Percentiles rank a stretch among this genome's conserved stretches.
These are phyloP conservation scores for Liasis olivaceus DNA, from an alignment of 2,797 vertebrate genomes.

Conservation along the genomic window DNA sequence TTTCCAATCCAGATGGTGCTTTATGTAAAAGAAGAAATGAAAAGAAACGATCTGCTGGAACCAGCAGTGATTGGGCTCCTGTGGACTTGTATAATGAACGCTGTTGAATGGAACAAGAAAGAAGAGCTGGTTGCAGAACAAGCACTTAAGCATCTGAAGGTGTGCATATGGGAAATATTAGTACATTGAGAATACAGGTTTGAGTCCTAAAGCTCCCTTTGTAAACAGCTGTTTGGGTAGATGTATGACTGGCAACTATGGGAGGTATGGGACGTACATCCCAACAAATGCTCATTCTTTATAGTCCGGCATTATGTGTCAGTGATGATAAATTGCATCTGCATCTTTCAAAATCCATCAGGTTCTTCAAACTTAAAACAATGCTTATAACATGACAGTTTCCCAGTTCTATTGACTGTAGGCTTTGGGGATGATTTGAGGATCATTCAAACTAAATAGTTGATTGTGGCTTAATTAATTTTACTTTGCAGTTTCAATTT, in stretches of 20 bases:
- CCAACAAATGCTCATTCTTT: background rate
- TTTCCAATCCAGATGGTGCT: constrained; percentile 80
- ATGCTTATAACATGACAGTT: background rate
- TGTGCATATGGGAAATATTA: constrained; percentile 17
- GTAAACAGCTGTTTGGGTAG: background rate
- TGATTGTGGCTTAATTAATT: background rate
- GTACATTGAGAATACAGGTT: background rate
- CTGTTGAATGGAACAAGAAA: constrained; percentile 94
- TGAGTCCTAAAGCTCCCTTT: background rate
- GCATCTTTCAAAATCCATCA: background rate
- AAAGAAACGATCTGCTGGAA: constrained; percentile 85
- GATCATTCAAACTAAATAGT: background rate
- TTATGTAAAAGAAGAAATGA: constrained; percentile 93
- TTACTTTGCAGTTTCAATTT: background rate
- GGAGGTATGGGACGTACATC: no score
- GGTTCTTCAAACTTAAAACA: background rate
- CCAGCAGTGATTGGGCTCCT: constrained; percentile 88
- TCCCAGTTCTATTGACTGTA: background rate
- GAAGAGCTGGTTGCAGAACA: constrained; percentile 92
- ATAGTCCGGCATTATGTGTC: background rate
- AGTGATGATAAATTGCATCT: background rate
- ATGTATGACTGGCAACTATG: background rate
- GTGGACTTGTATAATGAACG: constrained; percentile 91
- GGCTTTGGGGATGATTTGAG: background rate
- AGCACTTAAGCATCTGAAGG: constrained; percentile 92